Conservation (phyloP, 2,797 vertebrate species). For the Sebastes hopkinsi region DNA sequence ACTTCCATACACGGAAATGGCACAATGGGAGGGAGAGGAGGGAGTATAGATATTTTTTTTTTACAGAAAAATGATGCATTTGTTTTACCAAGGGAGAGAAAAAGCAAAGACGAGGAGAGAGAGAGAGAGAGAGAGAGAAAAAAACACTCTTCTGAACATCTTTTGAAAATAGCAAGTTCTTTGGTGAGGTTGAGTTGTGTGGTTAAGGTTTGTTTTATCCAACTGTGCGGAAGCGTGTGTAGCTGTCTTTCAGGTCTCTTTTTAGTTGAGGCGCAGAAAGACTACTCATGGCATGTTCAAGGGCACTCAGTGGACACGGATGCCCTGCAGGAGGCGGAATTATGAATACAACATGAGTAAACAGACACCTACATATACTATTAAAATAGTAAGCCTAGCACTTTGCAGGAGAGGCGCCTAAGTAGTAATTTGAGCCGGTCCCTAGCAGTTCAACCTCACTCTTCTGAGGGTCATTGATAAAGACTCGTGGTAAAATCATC, state of each 20-base stretch:
- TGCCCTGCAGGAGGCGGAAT: slow-evolving; percentile 79
- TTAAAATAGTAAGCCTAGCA: slow-evolving; percentile 73
- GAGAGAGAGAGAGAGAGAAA: not conserved
- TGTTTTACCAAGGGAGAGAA: slow-evolving; percentile 80
- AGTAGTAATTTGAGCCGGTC: slow-evolving; percentile 72
- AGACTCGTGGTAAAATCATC: slow-evolving; percentile 65
- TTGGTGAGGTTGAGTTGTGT: slow-evolving; percentile 84
- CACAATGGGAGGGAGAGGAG: slow-evolving; percentile 73
- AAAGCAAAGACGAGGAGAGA: slow-evolving; percentile 68
- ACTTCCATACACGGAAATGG: slow-evolving; percentile 74
- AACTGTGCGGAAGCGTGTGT: slow-evolving; percentile 84
- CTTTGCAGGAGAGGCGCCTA: slow-evolving; percentile 62
- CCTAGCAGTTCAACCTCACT: slow-evolving; percentile 58
- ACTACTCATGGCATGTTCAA: slow-evolving; percentile 84
- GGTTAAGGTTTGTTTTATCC: slow-evolving; percentile 87
- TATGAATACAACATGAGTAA: slow-evolving; percentile 84
- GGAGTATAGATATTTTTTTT: slow-evolving; percentile 64
- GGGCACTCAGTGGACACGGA: slow-evolving; percentile 80
- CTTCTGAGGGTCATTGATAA: slow-evolving; percentile 75
- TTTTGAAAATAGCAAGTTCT: slow-evolving; percentile 75
- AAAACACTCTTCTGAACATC: slow-evolving; percentile 75
- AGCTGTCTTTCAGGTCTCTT: slow-evolving; percentile 84
- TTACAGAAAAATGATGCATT: slow-evolving; percentile 77
- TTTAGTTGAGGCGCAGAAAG: slow-evolving; percentile 82
- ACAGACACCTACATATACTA: slow-evolving; percentile 83